phyloP scores from a whole-genome alignment of 92 coral and sea anemone genomes.

The Palythoa grandiflora region DNA sequence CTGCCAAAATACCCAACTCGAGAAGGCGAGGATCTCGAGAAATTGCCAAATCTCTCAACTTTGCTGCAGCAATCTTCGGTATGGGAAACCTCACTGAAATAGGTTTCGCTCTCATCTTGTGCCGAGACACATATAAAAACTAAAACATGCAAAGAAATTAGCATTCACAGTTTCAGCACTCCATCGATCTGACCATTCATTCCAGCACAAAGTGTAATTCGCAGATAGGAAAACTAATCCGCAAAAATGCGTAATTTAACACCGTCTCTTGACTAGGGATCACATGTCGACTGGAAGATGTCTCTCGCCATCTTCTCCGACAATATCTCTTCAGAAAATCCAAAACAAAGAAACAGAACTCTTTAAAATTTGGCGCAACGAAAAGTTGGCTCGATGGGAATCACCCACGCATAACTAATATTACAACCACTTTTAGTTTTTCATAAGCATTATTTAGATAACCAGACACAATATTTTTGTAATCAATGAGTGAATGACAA shows the following conservation, averaged over 20 bases:
- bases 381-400: constrained; percentile 37
- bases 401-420: constrained; percentile 53
- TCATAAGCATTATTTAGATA: constrained; percentile 29
- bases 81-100: constrained; percentile 80
- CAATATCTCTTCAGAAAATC: not conserved
- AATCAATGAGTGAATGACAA: constrained; percentile 17
- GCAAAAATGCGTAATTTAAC: constrained; percentile 23
- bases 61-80: constrained; percentile 78
- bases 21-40: constrained; percentile 82
- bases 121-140: not conserved
- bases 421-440: constrained; percentile 11
- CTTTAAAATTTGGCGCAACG: constrained; percentile 56
- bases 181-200: constrained; percentile 27
- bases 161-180: constrained; percentile 36
- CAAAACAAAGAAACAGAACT: constrained; percentile 42
- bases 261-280: constrained; percentile 9
- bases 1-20: constrained; percentile 88
- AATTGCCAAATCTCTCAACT: constrained; percentile 84
- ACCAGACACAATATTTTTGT: constrained; percentile 32
- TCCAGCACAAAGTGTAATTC: constrained; percentile 34
- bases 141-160: constrained; percentile 12
- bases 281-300: constrained; percentile 16
- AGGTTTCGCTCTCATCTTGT: constrained; percentile 59
- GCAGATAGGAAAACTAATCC: constrained; percentile 11
- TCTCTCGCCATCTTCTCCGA: not conserved